Conservation (phyloP, 92 coral and sea anemone species). For the Galaxea fascicularis region DNA sequence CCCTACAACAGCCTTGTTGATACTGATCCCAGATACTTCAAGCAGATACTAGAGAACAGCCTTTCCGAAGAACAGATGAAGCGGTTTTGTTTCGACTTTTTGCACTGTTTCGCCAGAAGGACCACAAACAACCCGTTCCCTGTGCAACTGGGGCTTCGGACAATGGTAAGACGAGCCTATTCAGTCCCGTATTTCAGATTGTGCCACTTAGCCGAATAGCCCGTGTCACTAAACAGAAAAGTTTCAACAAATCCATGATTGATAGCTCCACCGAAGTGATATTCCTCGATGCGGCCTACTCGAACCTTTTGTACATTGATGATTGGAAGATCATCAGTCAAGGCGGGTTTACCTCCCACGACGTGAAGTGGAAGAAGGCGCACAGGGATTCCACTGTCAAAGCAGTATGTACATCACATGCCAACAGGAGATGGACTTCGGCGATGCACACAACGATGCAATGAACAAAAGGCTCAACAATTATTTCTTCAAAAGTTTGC, state of each 20-base stretch:
- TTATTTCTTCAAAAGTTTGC: slow-evolving; percentile 44
- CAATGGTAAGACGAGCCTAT: slow-evolving; percentile 65
- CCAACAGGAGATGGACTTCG: slow-evolving; percentile 59
- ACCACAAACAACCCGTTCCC: slow-evolving; percentile 58
- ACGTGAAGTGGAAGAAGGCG: slow-evolving; percentile 53
- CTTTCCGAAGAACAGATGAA: slow-evolving; percentile 1
- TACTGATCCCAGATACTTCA: slow-evolving; percentile 26
- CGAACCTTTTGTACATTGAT: slow-evolving; percentile 37
- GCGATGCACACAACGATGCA: slow-evolving; percentile 49
- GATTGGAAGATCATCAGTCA: slow-evolving; percentile 77
- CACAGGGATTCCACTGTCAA: slow-evolving; percentile 44
- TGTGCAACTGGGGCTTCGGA: slow-evolving; percentile 54
- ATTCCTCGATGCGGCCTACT: slow-evolving; percentile 56
- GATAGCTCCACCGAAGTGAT: slow-evolving; percentile 41
- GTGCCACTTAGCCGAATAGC: slow-evolving; percentile 37
- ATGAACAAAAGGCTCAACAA: slow-evolving; percentile 55
- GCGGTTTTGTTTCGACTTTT: slow-evolving; percentile 41
- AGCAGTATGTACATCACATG: slow-evolving; percentile 41
- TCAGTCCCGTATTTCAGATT: slow-evolving; percentile 46
- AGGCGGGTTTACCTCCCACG: slow-evolving; percentile 55
- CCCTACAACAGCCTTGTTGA: neutral
- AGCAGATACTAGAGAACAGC: slow-evolving; percentile 24
- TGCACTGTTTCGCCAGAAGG: slow-evolving; percentile 34
- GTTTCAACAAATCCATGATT: slow-evolving; percentile 65
- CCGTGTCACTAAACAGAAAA: slow-evolving; percentile 51